Base-by-base conservation (phyloP, 2,888 invertebrate genomes). In the Philopedon plagiatum region DNA sequence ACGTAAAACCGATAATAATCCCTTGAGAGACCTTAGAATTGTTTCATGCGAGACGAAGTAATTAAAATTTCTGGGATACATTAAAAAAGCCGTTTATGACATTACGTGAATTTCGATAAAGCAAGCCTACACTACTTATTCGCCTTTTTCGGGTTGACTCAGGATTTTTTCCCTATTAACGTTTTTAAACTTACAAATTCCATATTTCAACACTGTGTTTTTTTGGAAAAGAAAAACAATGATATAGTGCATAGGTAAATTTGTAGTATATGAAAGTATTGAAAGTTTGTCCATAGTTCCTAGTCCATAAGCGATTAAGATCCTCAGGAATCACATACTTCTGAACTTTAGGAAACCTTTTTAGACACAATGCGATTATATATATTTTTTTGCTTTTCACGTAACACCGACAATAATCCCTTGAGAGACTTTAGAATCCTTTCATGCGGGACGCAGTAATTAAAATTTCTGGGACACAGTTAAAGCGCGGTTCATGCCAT, bases 1-100 rank as follows among this genome's bases (percentile, higher is more conserved):
- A 18, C 2, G 4, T 13, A 51, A 54, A 15, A 29, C 51, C 51
- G 29, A 15, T 32, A 15, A 13, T 13, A 29, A 29, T 54, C 41
- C n/a, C 56, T 41, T 13, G 19, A 49, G 63, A 15, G 41, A 44
- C 13, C 44, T 65, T 56, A 29, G 61, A 67, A 60, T 58, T 61
- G 61, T 61, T 68, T 68, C 32, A 61, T 54, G 60, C 34, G 60
- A 39, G 41, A 41, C n/a, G 61, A 37, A n/a, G 68, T 60, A 68
- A 68, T 68, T 68, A 68, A 68, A 68, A 68, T 68, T 68, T 54
- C 68, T 68, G 51, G 54, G 15, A 68, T 68, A 68, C 39, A 61
- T 49, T 68, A 41, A 15, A 23, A 26, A 41, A n/a, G 18, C 15
- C 23, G 18, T 41, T 58, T 19, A 58, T 23, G 58, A 19, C 41